Evolutionary conservation across 2,797 vertebrate genomes (phyloP), one percentile per base, ranked within the genome.

Genomic region (Coregonus ussuriensis): DNA sequence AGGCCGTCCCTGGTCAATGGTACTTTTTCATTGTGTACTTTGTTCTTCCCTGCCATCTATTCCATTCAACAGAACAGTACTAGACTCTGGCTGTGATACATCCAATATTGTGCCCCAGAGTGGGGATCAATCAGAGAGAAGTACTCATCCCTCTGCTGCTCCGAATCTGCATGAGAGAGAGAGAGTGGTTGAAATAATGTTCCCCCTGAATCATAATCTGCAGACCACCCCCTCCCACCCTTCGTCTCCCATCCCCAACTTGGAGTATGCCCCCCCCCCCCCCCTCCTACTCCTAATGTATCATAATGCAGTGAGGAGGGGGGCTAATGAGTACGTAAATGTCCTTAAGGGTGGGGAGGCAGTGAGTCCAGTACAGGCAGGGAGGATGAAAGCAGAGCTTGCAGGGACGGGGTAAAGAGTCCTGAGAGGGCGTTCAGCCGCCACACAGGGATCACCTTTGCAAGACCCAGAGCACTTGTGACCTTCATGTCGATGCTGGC

Each of bases 301-400:
- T 88, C 91, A 93, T 93, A 81, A 76, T 85, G 89, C 75, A 78
- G 70, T 66, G 78, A 71, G 73, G 59, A 66, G 79, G 65, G 78
- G 78, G 66, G 76, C 90, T 95, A 95, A 95, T 93, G 94, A 94
- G 92, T 85, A 85, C 84, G 81, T 93, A 94, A 95, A 94, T 92
- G 93, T 91, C 90, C 91, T 89, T 79, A 79, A 47, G 65, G 77
- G 84, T 11, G 41, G 41, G 41, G 81, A 79, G 81, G 84, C 80
- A 14, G 74, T 56, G 54, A 66, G 71, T 79, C 83, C 80, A 78
- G 83, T 86, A 92, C 90, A 86, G 84, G 87, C 92, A 94, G 63
- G 90, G 81, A 83, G 84, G 67, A 86, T 85, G 93, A 91, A 93
- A 94, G 87, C 59, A 3, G 84, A 92, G 88, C 87, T 75, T 86